Base-by-base conservation (phyloP, 2,797 vertebrate genomes). In the Gambusia yucatana region DNA sequence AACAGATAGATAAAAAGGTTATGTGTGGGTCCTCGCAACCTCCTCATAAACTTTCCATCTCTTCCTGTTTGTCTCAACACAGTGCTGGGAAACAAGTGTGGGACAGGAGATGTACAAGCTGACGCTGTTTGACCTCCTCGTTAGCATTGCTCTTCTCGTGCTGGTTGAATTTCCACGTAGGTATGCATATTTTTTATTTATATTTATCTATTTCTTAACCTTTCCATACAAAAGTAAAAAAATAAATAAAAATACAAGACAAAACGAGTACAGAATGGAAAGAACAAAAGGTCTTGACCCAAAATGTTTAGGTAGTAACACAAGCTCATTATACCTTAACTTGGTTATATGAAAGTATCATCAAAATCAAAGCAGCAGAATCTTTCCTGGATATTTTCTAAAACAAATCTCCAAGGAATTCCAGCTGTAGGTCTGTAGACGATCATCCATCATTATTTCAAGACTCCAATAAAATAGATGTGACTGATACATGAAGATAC, bases 61-160 rank as follows among this genome's bases (percentile, higher is more conserved):
- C 36, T 78, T 67, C 3, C 13, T 73, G 22, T 85, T 78, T 81
- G n/a, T 86, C 1, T 71, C 22, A 13, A 7, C 74, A 98, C 74
- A 98, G 97, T 98, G 97, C 91, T 98, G 97, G 97, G 97, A 98
- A 94, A 98, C 97, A 0, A 93, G 95, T 0, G 75, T 98, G 14
- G 97, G 97, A 9, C 97, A 97, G 91, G 97, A 98, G 90, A 98
- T 98, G 97, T 98, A 98, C 93, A 98, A 97, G 84, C 93, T 98
- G 52, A 91, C 96, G 1, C 79, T 98, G 47, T 98, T 98, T 43
- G 97, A 98, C 82, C 90, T 98, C 81, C 91, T 98, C 77, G 94
- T 95, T 41, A 93, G 87, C 41, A 46, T 97, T 0, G 94, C 93
- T 0, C 72, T 96, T 47, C 91, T 93, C 9, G 28, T 97, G 33